Base-by-base conservation (phyloP, 2,113 vertebrate genomes). In the Orthonyx spaldingii region DNA sequence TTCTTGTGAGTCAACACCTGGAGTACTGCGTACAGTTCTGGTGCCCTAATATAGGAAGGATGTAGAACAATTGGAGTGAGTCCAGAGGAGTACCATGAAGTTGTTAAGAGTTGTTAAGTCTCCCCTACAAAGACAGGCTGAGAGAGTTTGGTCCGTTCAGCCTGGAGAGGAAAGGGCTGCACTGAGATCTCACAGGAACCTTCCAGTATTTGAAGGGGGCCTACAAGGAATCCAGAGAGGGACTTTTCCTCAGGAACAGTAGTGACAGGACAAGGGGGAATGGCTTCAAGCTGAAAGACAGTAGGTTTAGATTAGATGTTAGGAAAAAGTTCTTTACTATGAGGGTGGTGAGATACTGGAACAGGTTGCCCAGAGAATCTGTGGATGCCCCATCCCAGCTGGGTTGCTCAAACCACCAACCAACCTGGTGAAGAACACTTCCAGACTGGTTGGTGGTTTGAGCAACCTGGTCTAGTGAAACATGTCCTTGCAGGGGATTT, bases 401-500 rank as follows among this genome's bases (percentile, higher is more conserved):
- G n/a, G n/a, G n/a, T n/a, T n/a, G n/a, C n/a, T n/a, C n/a, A n/a
- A n/a, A n/a, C n/a, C n/a, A n/a, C n/a, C n/a, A n/a, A n/a, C n/a
- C n/a, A n/a, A n/a, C n/a, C n/a, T n/a, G n/a, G n/a, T n/a, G n/a
- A n/a, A n/a, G n/a, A n/a, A n/a, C n/a, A n/a, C n/a, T n/a, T n/a
- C n/a, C n/a, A n/a, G n/a, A n/a, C n/a, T 64, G 53, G 32, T 33
- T 57, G 32, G 35, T 35, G 18, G 4, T 27, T 50, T 8, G 18
- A 80, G 8, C 42, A 42, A 19, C 8, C 42, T 49, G 26, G 7
- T 80, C 35, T 42, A 42, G 42, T 32, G 32, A 49, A 56, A 80
- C 11, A 3, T 3, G 3, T 23, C 15, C 21, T 32, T 64, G 42
- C 11, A 42, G 41, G 2, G 21, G 5, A 3, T 4, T 19, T 41